Percentiles rank a stretch among this genome's conserved stretches.
These are phyloP conservation scores for Conger conger DNA, from an alignment of 2,113 vertebrate genomes.

Conservation along the genomic window DNA sequence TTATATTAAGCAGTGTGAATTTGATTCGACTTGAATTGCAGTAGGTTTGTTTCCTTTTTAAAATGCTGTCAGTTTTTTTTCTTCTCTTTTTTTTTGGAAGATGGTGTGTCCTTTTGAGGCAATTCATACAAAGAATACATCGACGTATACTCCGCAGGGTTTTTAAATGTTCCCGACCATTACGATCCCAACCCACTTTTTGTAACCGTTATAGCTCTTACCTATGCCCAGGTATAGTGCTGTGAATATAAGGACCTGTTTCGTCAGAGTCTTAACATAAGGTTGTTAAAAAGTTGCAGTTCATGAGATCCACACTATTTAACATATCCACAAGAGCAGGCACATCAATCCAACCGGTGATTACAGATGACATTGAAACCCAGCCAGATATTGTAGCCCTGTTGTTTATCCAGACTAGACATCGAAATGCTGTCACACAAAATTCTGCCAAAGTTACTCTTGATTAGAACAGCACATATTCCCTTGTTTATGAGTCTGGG, in stretches of 20 bases:
- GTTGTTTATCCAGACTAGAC: not conserved
- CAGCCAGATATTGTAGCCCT: not conserved
- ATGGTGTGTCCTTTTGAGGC: slow-evolving; percentile 58
- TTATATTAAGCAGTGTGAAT: slow-evolving; percentile 56
- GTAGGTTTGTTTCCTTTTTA: slow-evolving; percentile 67
- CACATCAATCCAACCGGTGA: not conserved
- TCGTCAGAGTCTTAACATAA: not conserved
- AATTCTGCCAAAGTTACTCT: not conserved
- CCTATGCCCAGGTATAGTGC: not conserved
- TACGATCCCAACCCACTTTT: not conserved
- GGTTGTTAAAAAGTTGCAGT: not conserved
- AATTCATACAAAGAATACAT: slow-evolving; percentile 59
- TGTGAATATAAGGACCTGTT: slow-evolving; percentile 12
- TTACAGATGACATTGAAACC: not conserved
- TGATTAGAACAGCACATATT: not conserved
- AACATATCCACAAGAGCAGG: not conserved
- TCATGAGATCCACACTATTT: not conserved
- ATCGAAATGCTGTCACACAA: not conserved
- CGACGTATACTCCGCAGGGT: slow-evolving; percentile 30
- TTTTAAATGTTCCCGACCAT: not conserved
- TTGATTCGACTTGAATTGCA: slow-evolving; percentile 75
- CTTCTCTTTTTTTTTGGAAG: slow-evolving; percentile 58
- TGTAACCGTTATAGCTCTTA: not conserved
- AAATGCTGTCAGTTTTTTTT: slow-evolving; percentile 34
- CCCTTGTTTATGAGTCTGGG: not conserved